Percentiles rank a stretch among this genome's conserved stretches.
These are phyloP conservation scores for Neomicropteryx cornuta DNA, from an alignment of 1,140 invertebrate species.

Conservation along the genomic window DNA sequence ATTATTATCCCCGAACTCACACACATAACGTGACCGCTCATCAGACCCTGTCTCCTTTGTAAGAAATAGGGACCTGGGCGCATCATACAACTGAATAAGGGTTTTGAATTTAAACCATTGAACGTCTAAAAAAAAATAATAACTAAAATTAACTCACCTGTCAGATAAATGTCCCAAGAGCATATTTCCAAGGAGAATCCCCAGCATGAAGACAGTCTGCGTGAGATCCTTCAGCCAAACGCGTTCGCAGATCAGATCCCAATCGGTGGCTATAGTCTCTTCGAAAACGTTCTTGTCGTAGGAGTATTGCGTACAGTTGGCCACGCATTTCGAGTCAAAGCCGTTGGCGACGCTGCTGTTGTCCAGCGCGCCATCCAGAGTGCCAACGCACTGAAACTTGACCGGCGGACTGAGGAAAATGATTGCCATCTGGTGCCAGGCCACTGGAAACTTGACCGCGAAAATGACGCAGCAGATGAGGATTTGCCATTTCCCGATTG, in stretches of 20 bases:
- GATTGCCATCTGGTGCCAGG: slow-evolving; percentile 58
- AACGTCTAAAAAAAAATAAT: too few species aligned
- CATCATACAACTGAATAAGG: too few species aligned
- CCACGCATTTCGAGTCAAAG: slow-evolving; percentile 25
- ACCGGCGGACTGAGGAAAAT: slow-evolving; percentile 52
- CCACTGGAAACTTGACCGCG: slow-evolving; percentile 57
- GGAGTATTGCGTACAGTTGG: slow-evolving; percentile 41
- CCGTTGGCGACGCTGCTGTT: slow-evolving; percentile 17
- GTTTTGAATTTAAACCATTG: too few species aligned
- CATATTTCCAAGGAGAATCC: slow-evolving; percentile 58
- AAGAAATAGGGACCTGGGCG: too few species aligned
- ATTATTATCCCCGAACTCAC: too few species aligned
- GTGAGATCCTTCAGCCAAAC: slow-evolving; percentile 54
- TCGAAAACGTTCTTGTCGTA: slow-evolving; percentile 53
- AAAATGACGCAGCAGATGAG: slow-evolving; percentile 52
- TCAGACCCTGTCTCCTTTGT: too few species aligned
- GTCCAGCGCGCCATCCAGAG: neutral
- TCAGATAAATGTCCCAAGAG: slow-evolving; percentile 63
- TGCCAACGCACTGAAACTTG: slow-evolving; percentile 26
- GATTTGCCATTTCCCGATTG: slow-evolving; percentile 61
- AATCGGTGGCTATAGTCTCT: slow-evolving; percentile 61
- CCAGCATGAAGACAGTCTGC: slow-evolving; percentile 65
- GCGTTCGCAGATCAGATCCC: slow-evolving; percentile 58
- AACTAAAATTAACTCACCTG: slow-evolving; percentile 40
- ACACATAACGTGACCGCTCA: too few species aligned